Conservation (phyloP, 2,113 vertebrate genomes). For the Leuciscus idus region DNA sequence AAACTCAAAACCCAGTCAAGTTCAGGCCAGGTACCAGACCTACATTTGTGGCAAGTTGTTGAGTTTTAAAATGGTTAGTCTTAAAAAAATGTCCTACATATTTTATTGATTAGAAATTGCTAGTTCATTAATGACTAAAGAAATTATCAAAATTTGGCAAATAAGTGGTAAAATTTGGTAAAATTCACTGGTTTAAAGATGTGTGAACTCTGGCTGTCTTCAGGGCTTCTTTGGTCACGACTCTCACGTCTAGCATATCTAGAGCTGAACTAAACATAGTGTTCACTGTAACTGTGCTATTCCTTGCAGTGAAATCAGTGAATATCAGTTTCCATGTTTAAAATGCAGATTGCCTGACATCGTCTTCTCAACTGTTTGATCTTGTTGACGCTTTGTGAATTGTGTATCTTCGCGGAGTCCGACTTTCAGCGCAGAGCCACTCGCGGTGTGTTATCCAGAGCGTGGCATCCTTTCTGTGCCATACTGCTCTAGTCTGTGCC, state of each 20-base stretch:
- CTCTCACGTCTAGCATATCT: constrained; percentile 24
- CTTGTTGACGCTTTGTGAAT: constrained; percentile 38
- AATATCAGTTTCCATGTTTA: constrained; percentile 21
- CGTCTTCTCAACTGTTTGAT: constrained; percentile 40
- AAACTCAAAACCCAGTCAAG: background rate
- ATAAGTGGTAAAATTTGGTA: background rate
- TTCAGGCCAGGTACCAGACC: background rate
- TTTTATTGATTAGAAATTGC: background rate
- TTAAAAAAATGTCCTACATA: background rate
- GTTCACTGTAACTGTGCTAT: constrained; percentile 10
- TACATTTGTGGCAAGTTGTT: background rate
- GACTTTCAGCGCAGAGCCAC: constrained; percentile 43
- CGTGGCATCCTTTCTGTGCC: constrained; percentile 55
- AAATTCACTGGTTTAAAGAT: background rate
- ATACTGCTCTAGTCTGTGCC: constrained; percentile 51
- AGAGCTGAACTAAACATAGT: constrained; percentile 31
- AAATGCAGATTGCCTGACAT: constrained; percentile 44
- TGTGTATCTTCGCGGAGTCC: constrained; percentile 25
- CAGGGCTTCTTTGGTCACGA: background rate
- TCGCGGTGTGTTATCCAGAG: constrained; percentile 57
- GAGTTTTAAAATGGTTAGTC: background rate
- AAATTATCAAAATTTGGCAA: background rate
- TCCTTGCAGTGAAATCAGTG: constrained; percentile 24
- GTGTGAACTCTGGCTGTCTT: background rate
- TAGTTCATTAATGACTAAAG: background rate